Conservation (phyloP, 2,888 invertebrate species). For the Meliscaeva auricollis region DNA sequence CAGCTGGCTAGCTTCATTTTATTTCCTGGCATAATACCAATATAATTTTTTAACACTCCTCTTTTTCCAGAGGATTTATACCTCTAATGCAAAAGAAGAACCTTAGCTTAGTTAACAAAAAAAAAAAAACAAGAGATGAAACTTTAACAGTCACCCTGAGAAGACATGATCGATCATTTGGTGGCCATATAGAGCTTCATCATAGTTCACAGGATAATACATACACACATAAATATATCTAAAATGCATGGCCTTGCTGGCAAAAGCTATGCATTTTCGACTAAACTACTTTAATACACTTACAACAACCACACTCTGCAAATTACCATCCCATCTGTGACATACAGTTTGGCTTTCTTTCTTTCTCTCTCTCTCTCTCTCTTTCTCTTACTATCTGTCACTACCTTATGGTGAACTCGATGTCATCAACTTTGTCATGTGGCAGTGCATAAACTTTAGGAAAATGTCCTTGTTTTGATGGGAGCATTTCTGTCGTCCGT, state of each 20-base stretch:
- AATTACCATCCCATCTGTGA: conserved; percentile 69
- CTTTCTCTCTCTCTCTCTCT: conserved; percentile 8
- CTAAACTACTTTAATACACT: conserved; percentile 52
- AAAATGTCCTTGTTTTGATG: conserved; percentile 54
- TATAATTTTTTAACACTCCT: conserved; percentile 35
- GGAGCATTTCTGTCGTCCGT: not conserved
- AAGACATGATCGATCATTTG: conserved; percentile 36
- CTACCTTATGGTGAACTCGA: conserved; percentile 29
- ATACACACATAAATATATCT: not conserved
- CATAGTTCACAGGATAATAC: not conserved
- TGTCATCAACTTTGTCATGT: conserved; percentile 69
- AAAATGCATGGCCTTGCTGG: not conserved
- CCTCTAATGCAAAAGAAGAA: conserved; percentile 17
- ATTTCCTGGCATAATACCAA: conserved; percentile 65
- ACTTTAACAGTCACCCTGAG: conserved; percentile 19
- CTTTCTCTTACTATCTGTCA: too few species aligned
- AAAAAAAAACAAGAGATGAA: not conserved
- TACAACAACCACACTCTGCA: conserved; percentile 52
- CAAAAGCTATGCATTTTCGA: conserved; percentile 2
- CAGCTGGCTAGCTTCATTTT: conserved; percentile 53
- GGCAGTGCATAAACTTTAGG: conserved; percentile 42
- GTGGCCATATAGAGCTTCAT: not conserved
- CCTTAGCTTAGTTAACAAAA: conserved; percentile 1
- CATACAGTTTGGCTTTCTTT: conserved; percentile 60
- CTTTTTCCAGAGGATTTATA: not conserved